Evolutionary conservation across 2,113 vertebrate genomes (phyloP).

Genomic region (Macrotus californicus): DNA sequence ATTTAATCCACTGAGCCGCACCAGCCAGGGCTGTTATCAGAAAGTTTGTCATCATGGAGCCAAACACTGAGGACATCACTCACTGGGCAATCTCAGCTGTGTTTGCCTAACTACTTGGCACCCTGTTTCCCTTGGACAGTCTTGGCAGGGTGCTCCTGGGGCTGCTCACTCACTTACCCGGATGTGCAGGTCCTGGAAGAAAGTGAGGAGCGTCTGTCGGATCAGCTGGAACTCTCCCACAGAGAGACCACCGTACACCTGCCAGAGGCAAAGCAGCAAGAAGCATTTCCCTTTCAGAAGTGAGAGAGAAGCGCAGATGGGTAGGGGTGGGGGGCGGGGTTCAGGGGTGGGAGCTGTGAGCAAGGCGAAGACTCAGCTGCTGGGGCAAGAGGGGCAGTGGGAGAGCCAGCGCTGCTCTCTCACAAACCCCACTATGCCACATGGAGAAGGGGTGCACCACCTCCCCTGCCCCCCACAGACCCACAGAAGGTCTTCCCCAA

Average conservation of each 20-base stretch:
- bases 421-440: neutral
- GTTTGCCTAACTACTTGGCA: neutral
- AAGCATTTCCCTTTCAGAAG: neutral
- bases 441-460: accelerated
- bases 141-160: accelerated
- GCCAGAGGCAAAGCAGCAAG: constrained; percentile 29
- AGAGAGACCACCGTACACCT: constrained; percentile 86
- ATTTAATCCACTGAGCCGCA: no score
- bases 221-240: constrained; percentile 96
- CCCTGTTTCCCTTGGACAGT: neutral
- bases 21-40: neutral
- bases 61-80: neutral
- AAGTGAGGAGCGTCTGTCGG: constrained; percentile 94
- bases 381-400: neutral
- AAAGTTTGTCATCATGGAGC: neutral
- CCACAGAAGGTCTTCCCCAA: neutral
- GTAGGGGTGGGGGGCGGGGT: accelerated
- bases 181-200: constrained; percentile 99
- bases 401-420: neutral
- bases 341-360: neutral
- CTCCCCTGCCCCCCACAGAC: neutral
- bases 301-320: neutral
- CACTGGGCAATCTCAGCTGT: neutral
- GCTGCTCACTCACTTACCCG: constrained; percentile 82
- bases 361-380: neutral